phyloP scores from a whole-genome alignment of 2,113 vertebrate genomes.

The pig (Sus scrofa) region T2T-Sscrofa CM000816.6:41630001-41630500 shows the following conservation, averaged over 20 bases:
- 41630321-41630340: not conserved
- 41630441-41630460: not conserved
- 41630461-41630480: constrained; percentile 27
- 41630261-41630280: constrained; percentile 60
- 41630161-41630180: constrained; percentile 45
- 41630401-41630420: constrained; percentile 30
- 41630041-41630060: not conserved
- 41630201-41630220: not conserved
- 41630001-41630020: constrained; percentile 6
- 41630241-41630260: not conserved
- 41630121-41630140: too few relatives aligned
- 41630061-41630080: not conserved
- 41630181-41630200: constrained; percentile 17
- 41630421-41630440: not conserved
- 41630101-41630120: constrained; percentile 44
- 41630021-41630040: not conserved
- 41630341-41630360: not conserved
- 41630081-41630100: constrained; percentile 5
- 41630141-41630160: not conserved
- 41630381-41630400: constrained; percentile 46
- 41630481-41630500: constrained; percentile 8
- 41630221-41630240: not conserved
- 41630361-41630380: constrained; percentile 68
- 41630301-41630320: not conserved
- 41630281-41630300: constrained; percentile 29